Base-by-base conservation (phyloP, 2,113 vertebrate genomes). In the Epinephelus lanceolatus region DNA sequence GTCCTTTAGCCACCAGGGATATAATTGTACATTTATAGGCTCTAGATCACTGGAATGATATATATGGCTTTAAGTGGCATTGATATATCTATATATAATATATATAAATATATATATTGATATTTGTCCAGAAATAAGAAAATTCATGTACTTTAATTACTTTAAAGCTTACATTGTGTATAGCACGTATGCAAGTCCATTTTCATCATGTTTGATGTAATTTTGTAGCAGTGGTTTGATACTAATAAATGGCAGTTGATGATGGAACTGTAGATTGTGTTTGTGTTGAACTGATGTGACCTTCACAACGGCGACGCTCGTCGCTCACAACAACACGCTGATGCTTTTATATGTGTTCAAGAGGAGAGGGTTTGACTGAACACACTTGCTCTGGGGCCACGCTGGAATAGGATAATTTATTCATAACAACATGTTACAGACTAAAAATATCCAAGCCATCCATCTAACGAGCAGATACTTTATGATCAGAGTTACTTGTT, bases 201-300 rank as follows among this genome's bases (percentile, higher is more conserved):
- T 94, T 95, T 92, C 94, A 94, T 94, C 90, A 89, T 94, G 92
- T 95, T 93, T 93, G 94, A 94, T 95, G 94, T 95, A 82, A 94
- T 95, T 95, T 95, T 95, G 94, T 95, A 93, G 94, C 93, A 94
- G 95, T 95, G 95, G 93, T 95, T 95, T 95, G 95, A 95, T 95
- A 95, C 94, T 95, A 95, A 96, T 95, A 96, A 95, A 96, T 95
- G 94, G 93, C 92, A 94, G 88, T 93, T 92, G 92, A 94, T 94
- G 94, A 94, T 93, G 92, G 93, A 92, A 90, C 82, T 86, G 86
- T 88, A 86, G 79, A 86, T 72, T 87, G 87, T 83, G 76, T 89
- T 86, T 92, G 72, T 85, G 82, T 88, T 76, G 23, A 69, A 68
- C 63, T 85, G 66, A 69, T 61, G 59, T 56, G 78, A 70, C 73